Evolutionary conservation across 2,797 vertebrate genomes (phyloP).

Genomic region (Spinus olivaceus): DNA sequence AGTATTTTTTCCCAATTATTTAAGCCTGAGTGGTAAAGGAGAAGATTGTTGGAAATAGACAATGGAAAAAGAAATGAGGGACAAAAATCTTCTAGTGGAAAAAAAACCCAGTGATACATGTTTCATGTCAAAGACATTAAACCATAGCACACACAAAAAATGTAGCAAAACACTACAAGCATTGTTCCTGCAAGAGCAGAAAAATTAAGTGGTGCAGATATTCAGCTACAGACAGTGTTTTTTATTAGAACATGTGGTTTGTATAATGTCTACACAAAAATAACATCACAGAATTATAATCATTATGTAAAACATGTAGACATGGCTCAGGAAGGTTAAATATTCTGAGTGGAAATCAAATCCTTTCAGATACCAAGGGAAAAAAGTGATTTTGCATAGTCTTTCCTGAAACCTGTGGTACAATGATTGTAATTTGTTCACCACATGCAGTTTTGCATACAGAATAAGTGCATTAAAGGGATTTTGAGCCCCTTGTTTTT

Average conservation of each 20-base stretch:
- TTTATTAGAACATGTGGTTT: slow-evolving; percentile 31
- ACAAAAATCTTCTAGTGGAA: not conserved
- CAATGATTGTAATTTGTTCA: slow-evolving; percentile 56
- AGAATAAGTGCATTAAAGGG: slow-evolving; percentile 22
- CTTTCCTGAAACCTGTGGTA: slow-evolving; percentile 48
- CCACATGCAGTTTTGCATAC: slow-evolving; percentile 40
- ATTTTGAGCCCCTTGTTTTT: slow-evolving; percentile 3
- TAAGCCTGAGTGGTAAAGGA: not conserved
- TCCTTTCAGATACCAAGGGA: slow-evolving; percentile 28
- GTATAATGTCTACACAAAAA: slow-evolving; percentile 20
- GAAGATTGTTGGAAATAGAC: not conserved
- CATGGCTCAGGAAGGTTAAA: slow-evolving; percentile 53
- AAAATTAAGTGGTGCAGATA: not conserved
- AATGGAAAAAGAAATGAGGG: not conserved
- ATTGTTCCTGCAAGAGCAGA: slow-evolving; percentile 9
- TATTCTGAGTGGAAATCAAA: slow-evolving; percentile 56
- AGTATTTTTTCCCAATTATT: not conserved
- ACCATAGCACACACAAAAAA: not conserved
- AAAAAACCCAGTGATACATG: not conserved
- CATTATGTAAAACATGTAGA: slow-evolving; percentile 34
- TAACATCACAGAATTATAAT: slow-evolving; percentile 44
- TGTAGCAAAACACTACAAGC: not conserved
- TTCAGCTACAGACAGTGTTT: not conserved
- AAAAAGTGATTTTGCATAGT: not conserved
- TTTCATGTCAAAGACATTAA: slow-evolving; percentile 31